Base-by-base conservation (phyloP, 2,888 invertebrate genomes). In the Masnerella sp. region DNA sequence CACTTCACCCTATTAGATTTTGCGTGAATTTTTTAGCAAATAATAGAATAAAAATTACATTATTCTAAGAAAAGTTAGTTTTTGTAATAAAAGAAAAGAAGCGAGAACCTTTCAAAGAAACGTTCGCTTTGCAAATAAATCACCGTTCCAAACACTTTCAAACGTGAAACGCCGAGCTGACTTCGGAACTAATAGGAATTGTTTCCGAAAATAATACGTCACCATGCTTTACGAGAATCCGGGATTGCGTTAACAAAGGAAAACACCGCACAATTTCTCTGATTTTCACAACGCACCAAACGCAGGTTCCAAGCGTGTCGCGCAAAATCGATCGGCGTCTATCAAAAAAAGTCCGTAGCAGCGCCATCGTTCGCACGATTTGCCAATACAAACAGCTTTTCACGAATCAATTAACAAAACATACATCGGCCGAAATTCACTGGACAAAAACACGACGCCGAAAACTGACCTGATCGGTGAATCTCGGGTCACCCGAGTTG, bases 321-420 rank as follows among this genome's bases (percentile, higher is more conserved):
- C 47, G 42, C 76, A 72, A 82, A 81, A 84, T 84, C 83, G 83
- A 84, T 84, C 81, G 81, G 81, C 78, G 81, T 83, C 74, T 58
- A 65, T 64, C 67, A 51, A 59, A 72, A 72, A 73, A 67, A 65
- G 22, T 20, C 51, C 18, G 25, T 42, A 67, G 62, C 52, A 83
- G 84, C 84, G 83, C 83, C 81, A 82, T 81, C 75, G 25, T 40
- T 45, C 49, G 49, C 42, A 28, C 56, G 49, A 49, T 58, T 62
- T 62, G 38, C 18, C 56, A 56, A 51, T 64, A 28, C 56, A 69
- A 70, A 70, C 49, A 70, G 32, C 34, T 20, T 32, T 56, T 56
- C 70, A 20, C 32, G 38, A 68, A 38, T 47, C 36, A 61, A 61
- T 69, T 54, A 45, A 47, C 40, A 12, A 54, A 61, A 17, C 42